A percentile compares a stretch with the other conserved stretches of the same genome.
These are phyloP conservation scores for Magallana angulata DNA, from an alignment of 1,140 invertebrate species.

Conservation along the genomic window DNA sequence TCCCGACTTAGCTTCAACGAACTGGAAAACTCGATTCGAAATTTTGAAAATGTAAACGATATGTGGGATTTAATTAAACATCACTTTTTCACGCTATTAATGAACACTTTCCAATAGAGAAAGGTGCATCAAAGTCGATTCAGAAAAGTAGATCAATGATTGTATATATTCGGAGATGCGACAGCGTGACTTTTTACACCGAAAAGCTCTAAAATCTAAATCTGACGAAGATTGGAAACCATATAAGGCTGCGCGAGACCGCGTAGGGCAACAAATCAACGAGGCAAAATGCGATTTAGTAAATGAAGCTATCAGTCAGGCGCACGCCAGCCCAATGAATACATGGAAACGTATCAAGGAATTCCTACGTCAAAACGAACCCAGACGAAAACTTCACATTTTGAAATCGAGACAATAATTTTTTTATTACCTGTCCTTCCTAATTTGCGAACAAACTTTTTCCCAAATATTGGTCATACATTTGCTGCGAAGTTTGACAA, in stretches of 20 bases:
- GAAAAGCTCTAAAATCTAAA: constrained; percentile 12
- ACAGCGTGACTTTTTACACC: constrained; percentile 41
- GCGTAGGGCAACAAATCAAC: constrained; percentile 10
- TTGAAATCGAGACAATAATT: constrained; percentile 20
- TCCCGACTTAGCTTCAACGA: neutral
- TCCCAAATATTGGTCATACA: constrained; percentile 27
- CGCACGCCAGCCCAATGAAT: constrained; percentile 21
- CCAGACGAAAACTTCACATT: neutral
- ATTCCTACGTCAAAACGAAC: constrained; percentile 42
- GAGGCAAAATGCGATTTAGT: constrained; percentile 33
- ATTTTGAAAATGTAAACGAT: neutral
- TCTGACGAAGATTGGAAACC: neutral
- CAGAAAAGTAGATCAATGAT: constrained; percentile 44
- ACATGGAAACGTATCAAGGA: constrained; percentile 41
- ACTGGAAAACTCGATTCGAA: constrained; percentile 12
- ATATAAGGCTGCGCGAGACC: constrained; percentile 10
- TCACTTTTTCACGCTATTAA: neutral
- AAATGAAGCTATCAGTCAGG: constrained; percentile 30
- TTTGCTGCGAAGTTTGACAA: constrained; percentile 41
- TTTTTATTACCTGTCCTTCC: neutral
- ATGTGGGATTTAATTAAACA: constrained; percentile 34
- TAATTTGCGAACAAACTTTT: neutral
- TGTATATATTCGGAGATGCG: constrained; percentile 25
- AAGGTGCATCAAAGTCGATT: constrained; percentile 18
- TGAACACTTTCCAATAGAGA: constrained; percentile 38